Evolutionary conservation across 2,888 invertebrate species (phyloP).

Genomic region (Eupithecia vulgata): DNA sequence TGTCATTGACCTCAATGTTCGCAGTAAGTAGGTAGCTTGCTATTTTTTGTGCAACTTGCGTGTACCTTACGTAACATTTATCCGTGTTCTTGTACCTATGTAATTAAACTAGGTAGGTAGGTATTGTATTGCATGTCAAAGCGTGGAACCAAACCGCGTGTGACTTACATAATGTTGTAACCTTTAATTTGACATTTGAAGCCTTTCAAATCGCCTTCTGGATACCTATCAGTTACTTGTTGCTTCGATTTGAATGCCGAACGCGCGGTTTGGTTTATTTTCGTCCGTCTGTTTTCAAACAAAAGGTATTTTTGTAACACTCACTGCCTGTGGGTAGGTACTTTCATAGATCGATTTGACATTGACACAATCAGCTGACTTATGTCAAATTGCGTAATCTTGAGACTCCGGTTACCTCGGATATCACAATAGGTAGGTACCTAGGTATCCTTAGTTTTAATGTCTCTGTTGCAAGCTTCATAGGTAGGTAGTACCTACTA

Average conservation of each 20-base stretch:
- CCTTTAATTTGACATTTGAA: conserved; percentile 75
- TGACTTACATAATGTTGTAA: conserved; percentile 72
- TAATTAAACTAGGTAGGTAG: conserved; percentile 63
- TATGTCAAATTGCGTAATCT: conserved; percentile 25
- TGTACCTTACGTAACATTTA: conserved; percentile 66
- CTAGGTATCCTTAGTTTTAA: conserved; percentile 24
- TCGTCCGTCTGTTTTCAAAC: conserved; percentile 58
- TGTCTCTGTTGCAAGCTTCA: conserved; percentile 35
- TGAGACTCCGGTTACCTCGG: conserved; percentile 25
- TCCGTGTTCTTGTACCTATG: conserved; percentile 57
- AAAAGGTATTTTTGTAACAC: conserved; percentile 50
- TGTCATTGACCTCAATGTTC: conserved; percentile 75
- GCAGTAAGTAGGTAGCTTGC: conserved; percentile 64
- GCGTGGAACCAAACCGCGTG: conserved; percentile 53
- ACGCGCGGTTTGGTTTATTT: conserved; percentile 50
- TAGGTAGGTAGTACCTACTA: no score
- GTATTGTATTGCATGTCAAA: conserved; percentile 65
- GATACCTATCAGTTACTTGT: conserved; percentile 60
- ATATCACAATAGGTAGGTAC: background rate
- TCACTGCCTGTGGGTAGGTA: background rate
- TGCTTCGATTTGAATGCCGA: conserved; percentile 56
- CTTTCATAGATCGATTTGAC: conserved; percentile 50
- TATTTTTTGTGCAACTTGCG: conserved; percentile 67
- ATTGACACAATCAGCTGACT: conserved; percentile 42
- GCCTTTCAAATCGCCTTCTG: conserved; percentile 61